Percentiles rank a stretch among this genome's conserved stretches.
phyloP scores from a whole-genome alignment of 2,113 vertebrate species.

The Oryzias javanicus region DNA sequence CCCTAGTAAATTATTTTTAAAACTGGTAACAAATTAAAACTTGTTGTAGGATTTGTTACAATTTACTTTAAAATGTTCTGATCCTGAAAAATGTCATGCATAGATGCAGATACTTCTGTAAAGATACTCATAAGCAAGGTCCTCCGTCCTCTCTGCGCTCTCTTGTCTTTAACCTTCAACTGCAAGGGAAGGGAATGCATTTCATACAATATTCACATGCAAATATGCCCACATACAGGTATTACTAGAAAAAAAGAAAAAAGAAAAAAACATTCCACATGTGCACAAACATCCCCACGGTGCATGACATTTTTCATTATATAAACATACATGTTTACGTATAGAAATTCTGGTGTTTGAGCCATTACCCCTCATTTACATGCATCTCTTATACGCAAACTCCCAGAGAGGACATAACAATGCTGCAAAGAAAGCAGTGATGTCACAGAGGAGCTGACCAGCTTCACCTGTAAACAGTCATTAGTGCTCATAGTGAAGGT shows the following conservation, averaged over 20 bases:
- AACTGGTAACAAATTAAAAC: too few species aligned
- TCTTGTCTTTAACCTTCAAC: too few species aligned
- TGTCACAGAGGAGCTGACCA: constrained; percentile 36
- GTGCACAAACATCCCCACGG: constrained; percentile 41
- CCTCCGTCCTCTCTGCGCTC: too few species aligned
- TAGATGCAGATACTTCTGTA: too few species aligned
- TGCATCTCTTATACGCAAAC: background rate
- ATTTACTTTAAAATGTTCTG: too few species aligned
- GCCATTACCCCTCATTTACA: constrained; percentile 9
- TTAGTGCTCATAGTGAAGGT: constrained; percentile 14
- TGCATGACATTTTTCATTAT: constrained; percentile 47
- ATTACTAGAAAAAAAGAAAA: background rate
- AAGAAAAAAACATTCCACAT: constrained; percentile 41
- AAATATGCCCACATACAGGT: background rate
- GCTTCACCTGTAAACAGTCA: constrained; percentile 33
- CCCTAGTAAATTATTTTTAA: too few species aligned
- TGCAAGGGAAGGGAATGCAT: too few species aligned
- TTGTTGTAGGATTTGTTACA: too few species aligned
- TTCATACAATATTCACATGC: too few species aligned
- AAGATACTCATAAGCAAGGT: too few species aligned
- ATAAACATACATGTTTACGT: constrained; percentile 53
- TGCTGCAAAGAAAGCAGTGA: background rate
- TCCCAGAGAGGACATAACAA: constrained; percentile 8
- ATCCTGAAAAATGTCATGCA: too few species aligned
- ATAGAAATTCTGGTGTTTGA: constrained; percentile 34